Evolutionary conservation across 2,888 invertebrate species (phyloP).

Genomic region (Hydrotaea diabolus): DNA sequence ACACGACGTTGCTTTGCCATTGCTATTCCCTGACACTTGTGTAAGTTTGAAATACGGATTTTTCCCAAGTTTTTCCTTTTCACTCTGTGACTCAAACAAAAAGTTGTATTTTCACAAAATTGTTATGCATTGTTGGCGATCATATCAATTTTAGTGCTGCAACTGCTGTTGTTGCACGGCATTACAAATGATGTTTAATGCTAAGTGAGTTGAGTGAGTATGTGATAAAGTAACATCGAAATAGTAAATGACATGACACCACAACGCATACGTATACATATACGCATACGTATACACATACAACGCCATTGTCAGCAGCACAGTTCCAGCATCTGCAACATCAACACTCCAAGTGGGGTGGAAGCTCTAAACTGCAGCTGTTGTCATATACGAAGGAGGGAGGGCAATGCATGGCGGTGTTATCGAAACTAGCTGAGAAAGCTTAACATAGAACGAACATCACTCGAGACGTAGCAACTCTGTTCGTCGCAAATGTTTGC

Average conservation of each 20-base stretch:
- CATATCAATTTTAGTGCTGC: background rate
- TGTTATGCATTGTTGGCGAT: slow-evolving; percentile 9
- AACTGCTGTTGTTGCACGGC: background rate
- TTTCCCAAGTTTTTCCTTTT: background rate
- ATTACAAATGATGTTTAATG: no score
- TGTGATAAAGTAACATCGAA: slow-evolving; percentile 28
- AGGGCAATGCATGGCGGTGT: background rate
- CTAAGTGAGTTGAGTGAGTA: slow-evolving; percentile 16
- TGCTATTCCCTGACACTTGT: background rate
- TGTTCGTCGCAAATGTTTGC: background rate
- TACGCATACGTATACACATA: no score
- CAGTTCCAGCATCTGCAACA: background rate
- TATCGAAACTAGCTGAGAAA: background rate
- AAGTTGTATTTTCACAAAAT: background rate
- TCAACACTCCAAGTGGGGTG: background rate
- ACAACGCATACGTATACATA: background rate
- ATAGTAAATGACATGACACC: slow-evolving; percentile 17
- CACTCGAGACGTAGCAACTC: background rate
- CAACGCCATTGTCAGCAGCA: background rate
- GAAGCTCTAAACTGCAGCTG: background rate
- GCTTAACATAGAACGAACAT: background rate
- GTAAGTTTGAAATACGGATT: background rate
- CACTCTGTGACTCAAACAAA: background rate
- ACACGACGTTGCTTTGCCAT: no score
- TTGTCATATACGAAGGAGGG: background rate